A percentile compares a stretch with the other conserved stretches of the same genome.
Conservation (phyloP, 2,888 invertebrate species). For the Heterodera filipjevi region DNA sequence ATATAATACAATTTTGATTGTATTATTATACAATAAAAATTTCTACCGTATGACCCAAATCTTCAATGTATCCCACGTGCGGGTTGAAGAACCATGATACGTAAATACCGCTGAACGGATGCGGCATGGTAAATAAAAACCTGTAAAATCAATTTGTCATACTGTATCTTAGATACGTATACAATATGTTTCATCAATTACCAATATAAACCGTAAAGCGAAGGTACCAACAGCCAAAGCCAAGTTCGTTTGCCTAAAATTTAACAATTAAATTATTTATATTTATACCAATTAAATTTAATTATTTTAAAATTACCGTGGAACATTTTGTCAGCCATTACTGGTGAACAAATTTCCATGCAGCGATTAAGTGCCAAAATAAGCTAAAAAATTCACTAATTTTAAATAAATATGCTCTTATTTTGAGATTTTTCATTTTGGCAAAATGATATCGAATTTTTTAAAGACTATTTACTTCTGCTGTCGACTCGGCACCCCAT, state of each 20-base stretch:
- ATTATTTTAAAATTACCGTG: background rate
- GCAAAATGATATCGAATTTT: too few relatives aligned
- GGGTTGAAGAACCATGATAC: conserved; percentile 24
- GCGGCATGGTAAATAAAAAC: conserved; percentile 16
- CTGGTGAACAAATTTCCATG: conserved; percentile 21
- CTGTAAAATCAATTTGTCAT: background rate
- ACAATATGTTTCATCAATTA: background rate
- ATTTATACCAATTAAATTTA: background rate
- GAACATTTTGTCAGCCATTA: conserved; percentile 10
- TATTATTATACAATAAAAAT: background rate
- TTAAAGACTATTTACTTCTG: background rate
- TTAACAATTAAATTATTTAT: background rate
- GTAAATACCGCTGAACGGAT: conserved; percentile 18
- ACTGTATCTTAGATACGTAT: background rate
- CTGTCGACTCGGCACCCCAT: conserved; percentile 24
- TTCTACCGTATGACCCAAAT: background rate
- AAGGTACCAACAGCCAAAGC: background rate
- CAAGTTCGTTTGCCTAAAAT: background rate
- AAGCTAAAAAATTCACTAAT: background rate
- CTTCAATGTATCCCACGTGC: conserved; percentile 18
- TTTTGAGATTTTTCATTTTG: too few relatives aligned
- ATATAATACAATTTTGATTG: background rate
- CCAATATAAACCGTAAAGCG: background rate
- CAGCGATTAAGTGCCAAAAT: conserved; percentile 22
- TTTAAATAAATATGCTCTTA: too few relatives aligned